Evolutionary conservation across 2,888 invertebrate genomes (phyloP), one percentile per base, ranked within the genome.

Genomic region (Conomelus anceps): DNA sequence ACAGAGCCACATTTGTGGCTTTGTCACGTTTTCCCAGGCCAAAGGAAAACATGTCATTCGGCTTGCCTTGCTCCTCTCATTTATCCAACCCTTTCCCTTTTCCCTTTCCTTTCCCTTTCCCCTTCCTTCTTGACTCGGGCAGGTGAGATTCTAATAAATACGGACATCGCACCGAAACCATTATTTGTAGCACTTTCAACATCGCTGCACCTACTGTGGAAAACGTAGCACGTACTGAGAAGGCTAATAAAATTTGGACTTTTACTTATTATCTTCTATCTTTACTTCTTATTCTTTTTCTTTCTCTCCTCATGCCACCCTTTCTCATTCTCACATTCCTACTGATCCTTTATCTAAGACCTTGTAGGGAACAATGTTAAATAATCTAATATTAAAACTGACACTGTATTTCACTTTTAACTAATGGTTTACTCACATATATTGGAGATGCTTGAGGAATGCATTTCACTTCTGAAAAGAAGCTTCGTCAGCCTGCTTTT

Each of bases 171-270:
- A 86, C 86, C 22, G 6, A 7, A 11, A 22, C 88, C 88, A 88
- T 34, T 34, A 88, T 34, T 34, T 88, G 88, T 88, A n/a, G 34
- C 88, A 88, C 34, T 22, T 88, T 88, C 34, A 34, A 88, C 29
- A 88, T 29, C 22, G 34, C 34, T 34, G 23, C 23, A 13, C 9
- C 86, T 26, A 23, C 86, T 26, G 24, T 17, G 86, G 23, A 86
- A 23, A 86, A 11, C 86, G 23, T 23, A 22, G 11, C 86, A 26
- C 86, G 23, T 34, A 6, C 34, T 13, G 13, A 6, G 34, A 34
- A 34, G 17, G 34, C 34, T 3, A 34, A 34, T 34, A 34, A 34
- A 34, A 34, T 34, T 34, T 17, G 34, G 13, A 34, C 34, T 34
- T 34, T 34, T n/a, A n/a, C n/a, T n/a, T n/a, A n/a, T n/a, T n/a